Evolutionary conservation across 1,140 invertebrate species (phyloP).

Genomic region (Drosophila ironensis): DNA sequence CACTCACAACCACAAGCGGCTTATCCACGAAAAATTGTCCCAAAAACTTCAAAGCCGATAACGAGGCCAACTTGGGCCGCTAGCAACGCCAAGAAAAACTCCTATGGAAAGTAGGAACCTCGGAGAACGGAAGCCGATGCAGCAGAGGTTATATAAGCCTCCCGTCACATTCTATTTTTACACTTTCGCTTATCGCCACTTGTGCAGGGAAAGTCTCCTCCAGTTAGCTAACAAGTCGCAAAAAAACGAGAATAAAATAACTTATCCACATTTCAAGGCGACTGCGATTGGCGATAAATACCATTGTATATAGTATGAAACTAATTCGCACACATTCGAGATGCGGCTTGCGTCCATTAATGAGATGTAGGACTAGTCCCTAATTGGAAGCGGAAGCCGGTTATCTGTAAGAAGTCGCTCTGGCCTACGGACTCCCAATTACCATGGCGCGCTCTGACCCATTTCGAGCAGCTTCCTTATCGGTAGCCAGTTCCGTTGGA

Average conservation of each 20-base stretch:
- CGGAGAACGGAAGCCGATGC: too few species aligned
- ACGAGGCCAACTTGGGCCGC: too few species aligned
- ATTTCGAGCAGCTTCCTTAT: constrained; percentile 72
- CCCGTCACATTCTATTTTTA: constrained; percentile 36
- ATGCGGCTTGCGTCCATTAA: constrained; percentile 67
- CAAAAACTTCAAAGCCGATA: background rate
- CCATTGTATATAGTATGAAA: constrained; percentile 13
- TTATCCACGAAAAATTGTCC: constrained; percentile 15
- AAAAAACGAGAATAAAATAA: constrained; percentile 16
- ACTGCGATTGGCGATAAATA: constrained; percentile 9
- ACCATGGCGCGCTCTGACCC: constrained; percentile 76
- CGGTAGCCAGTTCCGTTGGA: constrained; percentile 48
- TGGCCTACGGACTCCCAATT: constrained; percentile 54
- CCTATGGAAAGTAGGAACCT: too few species aligned
- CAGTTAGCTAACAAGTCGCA: constrained; percentile 51
- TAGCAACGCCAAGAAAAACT: too few species aligned
- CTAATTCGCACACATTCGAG: constrained; percentile 27
- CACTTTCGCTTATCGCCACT: constrained; percentile 22
- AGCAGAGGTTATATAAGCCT: constrained; percentile 16
- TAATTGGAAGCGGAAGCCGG: constrained; percentile 68
- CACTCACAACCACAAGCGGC: constrained; percentile 29
- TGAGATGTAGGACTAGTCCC: constrained; percentile 47
- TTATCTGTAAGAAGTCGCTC: constrained; percentile 57
- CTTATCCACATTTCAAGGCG: constrained; percentile 56
- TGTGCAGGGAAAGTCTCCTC: constrained; percentile 46